A percentile compares a stretch with the other conserved stretches of the same genome.
Evolutionary conservation across 2,797 vertebrate species (phyloP).

Genomic region (Oceanodroma leucorhoa): DNA sequence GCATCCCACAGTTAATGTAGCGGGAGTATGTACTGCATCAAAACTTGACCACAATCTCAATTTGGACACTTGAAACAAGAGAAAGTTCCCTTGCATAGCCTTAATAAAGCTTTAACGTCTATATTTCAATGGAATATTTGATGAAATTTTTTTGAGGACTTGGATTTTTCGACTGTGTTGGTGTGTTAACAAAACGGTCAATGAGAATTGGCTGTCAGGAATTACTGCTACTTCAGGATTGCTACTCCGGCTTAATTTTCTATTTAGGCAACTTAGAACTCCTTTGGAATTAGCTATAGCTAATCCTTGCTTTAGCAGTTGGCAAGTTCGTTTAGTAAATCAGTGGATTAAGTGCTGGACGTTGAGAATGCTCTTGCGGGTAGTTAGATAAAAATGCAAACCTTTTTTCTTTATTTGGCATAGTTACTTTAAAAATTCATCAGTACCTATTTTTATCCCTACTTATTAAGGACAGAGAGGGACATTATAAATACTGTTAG

Average conservation of each 20-base stretch:
- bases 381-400: not conserved
- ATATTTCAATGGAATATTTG: accelerated
- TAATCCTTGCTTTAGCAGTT: conserved; percentile 33
- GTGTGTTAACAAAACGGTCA: not conserved
- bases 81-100: not conserved
- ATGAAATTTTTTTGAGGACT: accelerated
- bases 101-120: not conserved
- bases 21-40: accelerated
- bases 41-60: accelerated
- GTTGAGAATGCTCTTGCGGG: not conserved
- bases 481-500: not conserved
- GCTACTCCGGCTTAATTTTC: not conserved
- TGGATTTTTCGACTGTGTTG: not conserved
- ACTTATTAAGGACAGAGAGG: not conserved
- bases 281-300: not conserved
- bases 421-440: not conserved
- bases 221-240: not conserved
- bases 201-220: not conserved
- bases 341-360: not conserved
- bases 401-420: not conserved
- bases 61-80: not conserved
- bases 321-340: not conserved
- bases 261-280: conserved; percentile 15
- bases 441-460: not conserved
- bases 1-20: accelerated